Evolutionary conservation across 2,888 invertebrate genomes (phyloP).

Genomic region (Drosophila colorata): DNA sequence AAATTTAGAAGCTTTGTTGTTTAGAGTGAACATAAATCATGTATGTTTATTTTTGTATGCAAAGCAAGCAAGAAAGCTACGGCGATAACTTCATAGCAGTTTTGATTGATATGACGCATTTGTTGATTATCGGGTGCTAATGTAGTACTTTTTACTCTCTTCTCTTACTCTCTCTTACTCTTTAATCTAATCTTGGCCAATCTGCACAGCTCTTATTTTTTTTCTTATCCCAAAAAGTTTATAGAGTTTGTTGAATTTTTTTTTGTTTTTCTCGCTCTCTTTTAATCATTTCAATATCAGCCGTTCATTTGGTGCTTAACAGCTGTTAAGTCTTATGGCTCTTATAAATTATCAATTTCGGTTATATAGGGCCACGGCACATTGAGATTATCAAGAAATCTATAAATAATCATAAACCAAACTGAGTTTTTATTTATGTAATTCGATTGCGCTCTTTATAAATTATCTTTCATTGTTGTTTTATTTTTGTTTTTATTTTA

Average conservation of each 20-base stretch:
- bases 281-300: constrained; percentile 56
- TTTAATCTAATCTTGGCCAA: constrained; percentile 52
- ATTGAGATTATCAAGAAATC: constrained; percentile 61
- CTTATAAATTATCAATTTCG: constrained; percentile 64
- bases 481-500: constrained; percentile 7
- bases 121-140: constrained; percentile 4
- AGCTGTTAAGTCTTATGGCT: constrained; percentile 36
- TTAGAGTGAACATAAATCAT: background rate
- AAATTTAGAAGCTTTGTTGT: background rate
- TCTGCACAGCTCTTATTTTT: constrained; percentile 18
- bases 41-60: constrained; percentile 7
- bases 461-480: constrained; percentile 29
- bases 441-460: constrained; percentile 38
- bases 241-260: constrained; percentile 4
- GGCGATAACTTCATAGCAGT: background rate
- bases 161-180: background rate
- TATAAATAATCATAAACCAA: constrained; percentile 49
- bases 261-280: constrained; percentile 18
- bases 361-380: constrained; percentile 49
- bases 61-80: constrained; percentile 1
- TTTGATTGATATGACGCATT: constrained; percentile 40
- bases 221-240: constrained; percentile 9
- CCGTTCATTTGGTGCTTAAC: constrained; percentile 49
- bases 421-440: constrained; percentile 30
- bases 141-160: constrained; percentile 7